These are phyloP conservation scores for Caenorhabditis sp. DNA, from an alignment of 2,888 invertebrate species.

Conservation along the genomic window DNA sequence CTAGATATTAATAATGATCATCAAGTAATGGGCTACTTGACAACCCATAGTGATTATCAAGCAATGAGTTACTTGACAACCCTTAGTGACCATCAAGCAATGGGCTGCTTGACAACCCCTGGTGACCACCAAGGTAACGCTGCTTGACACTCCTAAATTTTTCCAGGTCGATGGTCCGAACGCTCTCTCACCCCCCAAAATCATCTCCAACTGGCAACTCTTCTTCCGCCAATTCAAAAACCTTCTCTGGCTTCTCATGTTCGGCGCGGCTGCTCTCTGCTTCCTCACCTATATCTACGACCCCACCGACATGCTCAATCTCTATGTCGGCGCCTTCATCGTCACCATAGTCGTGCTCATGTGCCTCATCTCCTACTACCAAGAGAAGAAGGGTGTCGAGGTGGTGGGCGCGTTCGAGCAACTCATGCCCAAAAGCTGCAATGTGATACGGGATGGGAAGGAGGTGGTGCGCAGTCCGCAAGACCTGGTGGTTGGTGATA, in stretches of 20 bases:
- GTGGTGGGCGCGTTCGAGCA: conserved; percentile 60
- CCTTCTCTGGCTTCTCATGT: conserved; percentile 64
- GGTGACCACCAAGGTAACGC: neutral
- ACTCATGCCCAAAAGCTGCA: conserved; percentile 54
- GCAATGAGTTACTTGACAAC: too few species aligned
- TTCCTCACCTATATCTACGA: conserved; percentile 56
- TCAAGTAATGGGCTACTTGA: too few species aligned
- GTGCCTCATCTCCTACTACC: conserved; percentile 60
- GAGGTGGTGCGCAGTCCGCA: conserved; percentile 53
- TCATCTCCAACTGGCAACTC: conserved; percentile 54
- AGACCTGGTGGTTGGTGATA: conserved; percentile 61
- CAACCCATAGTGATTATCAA: too few species aligned
- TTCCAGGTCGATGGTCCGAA: conserved; percentile 53
- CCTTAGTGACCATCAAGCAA: too few species aligned
- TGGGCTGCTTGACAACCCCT: too few species aligned
- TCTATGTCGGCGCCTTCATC: conserved; percentile 61
- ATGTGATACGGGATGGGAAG: conserved; percentile 58
- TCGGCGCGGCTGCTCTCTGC: conserved; percentile 56
- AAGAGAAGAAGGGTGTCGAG: conserved; percentile 58
- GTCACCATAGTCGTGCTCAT: conserved; percentile 60
- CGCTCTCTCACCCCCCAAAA: conserved; percentile 57
- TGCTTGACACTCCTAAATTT: too few species aligned
- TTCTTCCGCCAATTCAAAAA: conserved; percentile 64
- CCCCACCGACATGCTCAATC: conserved; percentile 48
- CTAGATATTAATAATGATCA: too few species aligned